These are phyloP conservation scores for Drosophila funebris DNA, from an alignment of 1,140 invertebrate genomes.

Conservation along the genomic window DNA sequence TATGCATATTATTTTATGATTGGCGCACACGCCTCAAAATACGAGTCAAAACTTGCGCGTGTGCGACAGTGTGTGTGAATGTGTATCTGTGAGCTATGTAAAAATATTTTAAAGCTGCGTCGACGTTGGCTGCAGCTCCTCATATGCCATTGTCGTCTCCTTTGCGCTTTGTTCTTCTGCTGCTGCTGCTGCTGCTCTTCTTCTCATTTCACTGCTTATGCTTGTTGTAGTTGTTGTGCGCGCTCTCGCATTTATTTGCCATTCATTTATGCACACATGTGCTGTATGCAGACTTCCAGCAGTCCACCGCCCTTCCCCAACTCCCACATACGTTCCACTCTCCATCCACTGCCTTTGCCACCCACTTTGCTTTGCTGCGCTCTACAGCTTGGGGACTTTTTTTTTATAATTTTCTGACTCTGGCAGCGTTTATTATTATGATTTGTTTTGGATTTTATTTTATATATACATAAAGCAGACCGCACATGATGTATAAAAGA, in stretches of 20 bases:
- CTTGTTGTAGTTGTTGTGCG: neutral
- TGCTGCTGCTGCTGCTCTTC: neutral
- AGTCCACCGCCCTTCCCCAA: neutral
- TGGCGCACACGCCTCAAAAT: slow-evolving; percentile 63
- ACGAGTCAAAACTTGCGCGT: slow-evolving; percentile 51
- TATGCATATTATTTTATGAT: slow-evolving; percentile 82
- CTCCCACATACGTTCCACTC: neutral
- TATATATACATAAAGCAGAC: slow-evolving; percentile 2
- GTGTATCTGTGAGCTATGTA: slow-evolving; percentile 58
- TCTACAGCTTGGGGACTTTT: slow-evolving; percentile 16
- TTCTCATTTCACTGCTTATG: neutral
- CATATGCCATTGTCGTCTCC: slow-evolving; percentile 57
- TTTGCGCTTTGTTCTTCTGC: slow-evolving; percentile 62
- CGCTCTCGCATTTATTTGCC: slow-evolving; percentile 71
- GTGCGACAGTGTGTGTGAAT: slow-evolving; percentile 15
- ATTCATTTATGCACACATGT: slow-evolving; percentile 80
- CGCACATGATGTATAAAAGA: neutral
- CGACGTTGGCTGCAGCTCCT: slow-evolving; percentile 62
- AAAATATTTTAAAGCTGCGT: slow-evolving; percentile 81
- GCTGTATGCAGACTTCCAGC: slow-evolving; percentile 18
- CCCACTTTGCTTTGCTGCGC: slow-evolving; percentile 46
- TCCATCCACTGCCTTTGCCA: slow-evolving; percentile 34
- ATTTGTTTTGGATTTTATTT: slow-evolving; percentile 53
- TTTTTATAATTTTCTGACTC: slow-evolving; percentile 13
- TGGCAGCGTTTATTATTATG: slow-evolving; percentile 51